These are phyloP conservation scores for Plectrocnemia conspersa DNA, from an alignment of 1,140 invertebrate genomes.

Conservation along the genomic window DNA sequence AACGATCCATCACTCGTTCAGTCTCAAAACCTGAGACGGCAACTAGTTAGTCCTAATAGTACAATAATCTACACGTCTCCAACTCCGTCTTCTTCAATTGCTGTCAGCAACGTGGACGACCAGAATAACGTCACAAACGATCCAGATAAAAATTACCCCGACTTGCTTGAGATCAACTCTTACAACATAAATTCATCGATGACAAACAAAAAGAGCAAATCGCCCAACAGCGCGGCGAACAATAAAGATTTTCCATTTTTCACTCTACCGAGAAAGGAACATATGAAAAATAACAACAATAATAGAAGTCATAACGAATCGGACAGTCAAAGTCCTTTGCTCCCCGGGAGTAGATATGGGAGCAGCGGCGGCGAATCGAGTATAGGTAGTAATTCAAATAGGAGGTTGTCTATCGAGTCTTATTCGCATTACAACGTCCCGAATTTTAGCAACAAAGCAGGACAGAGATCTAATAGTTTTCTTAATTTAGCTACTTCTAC, in stretches of 20 bases:
- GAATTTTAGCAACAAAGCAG: constrained; percentile 36
- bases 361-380: constrained; percentile 47
- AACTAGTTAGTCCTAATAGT: constrained; percentile 40
- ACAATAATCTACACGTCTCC: constrained; percentile 45
- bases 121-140: constrained; percentile 55
- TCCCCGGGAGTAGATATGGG: constrained; percentile 50
- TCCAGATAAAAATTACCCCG: constrained; percentile 61
- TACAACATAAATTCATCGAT: constrained; percentile 44
- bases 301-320: constrained; percentile 52
- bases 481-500: constrained; percentile 48
- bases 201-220: constrained; percentile 41
- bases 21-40: constrained; percentile 9
- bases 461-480: constrained; percentile 52
- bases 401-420: constrained; percentile 31
- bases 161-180: constrained; percentile 61
- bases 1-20: constrained; percentile 30
- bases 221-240: constrained; percentile 40
- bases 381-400: constrained; percentile 34
- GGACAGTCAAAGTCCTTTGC: constrained; percentile 64
- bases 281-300: constrained; percentile 38
- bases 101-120: constrained; percentile 45
- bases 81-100: constrained; percentile 36
- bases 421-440: constrained; percentile 25
- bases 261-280: constrained; percentile 55
- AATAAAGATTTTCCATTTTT: constrained; percentile 48